A percentile compares a stretch with the other conserved stretches of the same genome.
Conservation (phyloP, 2,888 invertebrate species). For the Anthophora plumipes region DNA sequence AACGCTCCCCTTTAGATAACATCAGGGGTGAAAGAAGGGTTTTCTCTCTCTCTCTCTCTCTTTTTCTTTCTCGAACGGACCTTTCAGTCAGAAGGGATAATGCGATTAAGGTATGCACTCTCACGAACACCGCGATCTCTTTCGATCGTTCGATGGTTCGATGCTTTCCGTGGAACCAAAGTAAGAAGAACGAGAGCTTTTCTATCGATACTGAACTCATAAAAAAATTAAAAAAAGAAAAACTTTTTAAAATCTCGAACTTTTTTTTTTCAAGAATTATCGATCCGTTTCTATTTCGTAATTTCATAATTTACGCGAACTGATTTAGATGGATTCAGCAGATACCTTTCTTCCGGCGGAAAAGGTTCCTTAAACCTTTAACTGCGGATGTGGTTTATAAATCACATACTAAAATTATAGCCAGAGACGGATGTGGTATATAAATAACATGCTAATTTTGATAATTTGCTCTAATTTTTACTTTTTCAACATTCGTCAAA, state of each 20-base stretch:
- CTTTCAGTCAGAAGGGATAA: constrained; percentile 57
- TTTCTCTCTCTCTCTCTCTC: background rate
- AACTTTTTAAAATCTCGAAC: constrained; percentile 8
- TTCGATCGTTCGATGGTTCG: constrained; percentile 55
- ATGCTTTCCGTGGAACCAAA: background rate
- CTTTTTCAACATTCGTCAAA: too few relatives aligned
- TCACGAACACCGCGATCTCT: constrained; percentile 59
- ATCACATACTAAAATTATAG: too few relatives aligned
- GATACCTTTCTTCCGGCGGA: too few relatives aligned
- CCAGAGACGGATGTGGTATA: too few relatives aligned
- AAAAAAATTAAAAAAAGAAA: too few relatives aligned
- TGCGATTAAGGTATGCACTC: constrained; percentile 74
- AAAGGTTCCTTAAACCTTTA: too few relatives aligned
- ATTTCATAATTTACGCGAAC: too few relatives aligned
- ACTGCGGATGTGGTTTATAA: too few relatives aligned
- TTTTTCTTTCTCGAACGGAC: constrained; percentile 35
- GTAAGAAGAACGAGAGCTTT: background rate
- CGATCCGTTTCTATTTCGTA: too few relatives aligned
- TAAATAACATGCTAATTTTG: too few relatives aligned
- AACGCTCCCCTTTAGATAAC: constrained; percentile 62
- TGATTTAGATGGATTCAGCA: too few relatives aligned
- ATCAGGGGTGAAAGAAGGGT: constrained; percentile 50
- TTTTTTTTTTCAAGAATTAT: background rate
- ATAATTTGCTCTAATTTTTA: too few relatives aligned
- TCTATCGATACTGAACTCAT: background rate